Base-by-base conservation (phyloP, 30 jellyfish, hydroid and myxozoan genomes). In the Aurelia coerulea region DNA sequence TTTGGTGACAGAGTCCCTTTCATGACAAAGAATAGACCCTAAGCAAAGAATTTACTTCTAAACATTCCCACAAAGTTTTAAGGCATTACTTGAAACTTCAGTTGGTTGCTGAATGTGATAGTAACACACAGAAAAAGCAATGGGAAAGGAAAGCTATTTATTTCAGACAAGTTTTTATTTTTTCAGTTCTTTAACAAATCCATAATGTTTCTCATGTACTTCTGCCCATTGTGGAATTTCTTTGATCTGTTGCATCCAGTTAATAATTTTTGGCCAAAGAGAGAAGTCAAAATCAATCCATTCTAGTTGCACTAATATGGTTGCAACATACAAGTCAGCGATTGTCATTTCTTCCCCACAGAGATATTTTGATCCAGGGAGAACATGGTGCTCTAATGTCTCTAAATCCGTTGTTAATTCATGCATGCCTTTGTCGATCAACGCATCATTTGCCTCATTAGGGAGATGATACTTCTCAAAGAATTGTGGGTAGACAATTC, bases 131-230 rank as follows among this genome's bases (percentile, higher is more conserved):
- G 15, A 46, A 46, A 46, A 46, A 46, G 56, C 15, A 7, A 46
- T 0, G 1, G 56, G 56, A 13, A 46, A 46, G 56, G 14, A 46
- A 46, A 46, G 12, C 56, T 46, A 46, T 46, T 2, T 3, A 46
- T 46, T 9, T 46, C 1, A 4, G 56, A 46, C 0, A 46, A 9
- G 14, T 46, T 46, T 50, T 49, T 85, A 68, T 65, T 93, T 93
- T 33, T 63, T 76, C 75, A 93, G 73, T 81, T 87, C 90, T 46
- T 49, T 77, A 12, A 93, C 90, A 76, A 93, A 93, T 12, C 95
- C 97, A 79, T 83, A 39, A 69, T 93, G 98, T 67, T 93, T 93
- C 68, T 93, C 98, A 67, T 93, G 98, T 2, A 93, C 98, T 17
- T 37, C 54, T 10, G 62, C 80, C 98, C 98, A 93, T 29, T 81